These are phyloP conservation scores for Percopsis omiscomaycus DNA, from an alignment of 2,797 vertebrate species.

Conservation along the genomic window DNA sequence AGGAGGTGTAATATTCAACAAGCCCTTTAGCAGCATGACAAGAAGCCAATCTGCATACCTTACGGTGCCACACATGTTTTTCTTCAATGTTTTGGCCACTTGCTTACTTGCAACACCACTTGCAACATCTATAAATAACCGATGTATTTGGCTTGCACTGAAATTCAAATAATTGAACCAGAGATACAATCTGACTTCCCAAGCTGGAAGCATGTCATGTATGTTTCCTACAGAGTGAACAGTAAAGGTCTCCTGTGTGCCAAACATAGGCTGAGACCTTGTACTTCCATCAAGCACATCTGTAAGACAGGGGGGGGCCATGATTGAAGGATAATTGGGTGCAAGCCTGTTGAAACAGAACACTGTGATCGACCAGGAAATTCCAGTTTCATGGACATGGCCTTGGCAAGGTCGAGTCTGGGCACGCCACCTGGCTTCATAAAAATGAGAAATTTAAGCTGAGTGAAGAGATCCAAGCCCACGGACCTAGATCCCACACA, in stretches of 20 bases:
- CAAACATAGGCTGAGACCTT: conserved; percentile 49
- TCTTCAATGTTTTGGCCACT: conserved; percentile 14
- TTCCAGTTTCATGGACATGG: conserved; percentile 67
- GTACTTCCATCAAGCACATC: conserved; percentile 62
- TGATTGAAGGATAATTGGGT: conserved; percentile 74
- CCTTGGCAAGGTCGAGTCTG: conserved; percentile 55
- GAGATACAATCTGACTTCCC: conserved; percentile 28
- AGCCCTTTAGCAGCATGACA: conserved; percentile 41
- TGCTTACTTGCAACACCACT: conserved; percentile 21
- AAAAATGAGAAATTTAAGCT: conserved; percentile 39
- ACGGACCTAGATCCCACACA: conserved; percentile 8
- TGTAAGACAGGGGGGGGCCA: conserved; percentile 52
- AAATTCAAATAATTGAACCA: conserved; percentile 33
- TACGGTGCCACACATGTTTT: conserved; percentile 14
- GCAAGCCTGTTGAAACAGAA: conserved; percentile 71
- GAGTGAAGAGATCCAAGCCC: conserved; percentile 10
- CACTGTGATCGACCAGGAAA: conserved; percentile 64
- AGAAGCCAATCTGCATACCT: conserved; percentile 36
- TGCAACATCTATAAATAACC: conserved; percentile 12
- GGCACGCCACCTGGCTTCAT: conserved; percentile 57
- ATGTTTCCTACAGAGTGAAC: neutral
- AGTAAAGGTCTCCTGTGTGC: conserved; percentile 35
- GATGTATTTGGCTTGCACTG: neutral
- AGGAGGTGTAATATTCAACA: conserved; percentile 26
- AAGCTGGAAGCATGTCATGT: conserved; percentile 41